Conservation (phyloP, 2,797 vertebrate species). For the Gastrophryne carolinensis region DNA sequence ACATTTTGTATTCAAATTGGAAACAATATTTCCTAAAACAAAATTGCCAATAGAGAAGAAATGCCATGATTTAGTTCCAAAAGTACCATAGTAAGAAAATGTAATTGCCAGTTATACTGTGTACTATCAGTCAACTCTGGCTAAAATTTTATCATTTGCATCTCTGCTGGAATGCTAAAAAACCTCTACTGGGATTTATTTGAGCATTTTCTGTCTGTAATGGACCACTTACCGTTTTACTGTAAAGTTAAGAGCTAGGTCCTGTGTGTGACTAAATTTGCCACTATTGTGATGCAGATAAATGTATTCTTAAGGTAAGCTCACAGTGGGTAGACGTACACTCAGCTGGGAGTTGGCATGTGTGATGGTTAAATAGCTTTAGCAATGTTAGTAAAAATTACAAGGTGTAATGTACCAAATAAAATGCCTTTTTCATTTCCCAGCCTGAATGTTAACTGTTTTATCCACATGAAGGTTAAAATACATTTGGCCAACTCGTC, state of each 20-base stretch:
- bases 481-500: not conserved
- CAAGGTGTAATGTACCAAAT: slow-evolving; percentile 22
- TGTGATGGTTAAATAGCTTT: not conserved
- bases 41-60: too few relatives aligned
- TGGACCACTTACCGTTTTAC: not conserved
- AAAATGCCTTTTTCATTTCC: slow-evolving; percentile 2
- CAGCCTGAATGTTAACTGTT: not conserved
- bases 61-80: too few relatives aligned
- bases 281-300: not conserved
- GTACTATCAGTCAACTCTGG: too few relatives aligned
- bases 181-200: not conserved
- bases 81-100: too few relatives aligned
- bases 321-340: not conserved
- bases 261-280: not conserved
- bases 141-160: not conserved
- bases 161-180: not conserved
- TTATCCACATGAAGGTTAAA: not conserved
- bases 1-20: too few relatives aligned
- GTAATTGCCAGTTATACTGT: too few relatives aligned
- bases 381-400: slow-evolving; percentile 10
- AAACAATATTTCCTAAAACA: too few relatives aligned
- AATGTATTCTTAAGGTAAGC: not conserved
- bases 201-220: not conserved
- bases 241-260: not conserved
- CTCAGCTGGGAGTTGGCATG: slow-evolving; percentile 15